A percentile compares a stretch with the other conserved stretches of the same genome.
These are phyloP conservation scores for Sarcophaga rosellei DNA, from an alignment of 2,888 invertebrate genomes.

Conservation along the genomic window DNA sequence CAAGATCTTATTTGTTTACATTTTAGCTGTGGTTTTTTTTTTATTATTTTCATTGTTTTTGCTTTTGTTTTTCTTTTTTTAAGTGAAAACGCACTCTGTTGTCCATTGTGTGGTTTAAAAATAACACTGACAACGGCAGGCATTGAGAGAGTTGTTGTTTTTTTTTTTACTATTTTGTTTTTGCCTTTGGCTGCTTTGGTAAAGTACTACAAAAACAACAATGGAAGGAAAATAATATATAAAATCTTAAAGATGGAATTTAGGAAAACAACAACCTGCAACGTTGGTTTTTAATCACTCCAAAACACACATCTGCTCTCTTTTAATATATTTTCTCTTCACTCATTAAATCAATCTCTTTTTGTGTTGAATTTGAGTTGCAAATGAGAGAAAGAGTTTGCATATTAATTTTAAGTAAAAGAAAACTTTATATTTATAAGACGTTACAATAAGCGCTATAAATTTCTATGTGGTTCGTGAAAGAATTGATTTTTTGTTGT, in stretches of 20 bases:
- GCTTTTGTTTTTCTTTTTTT: slow-evolving; percentile 17
- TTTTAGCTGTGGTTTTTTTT: slow-evolving; percentile 21
- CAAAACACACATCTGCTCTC: background rate
- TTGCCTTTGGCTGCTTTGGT: slow-evolving; percentile 1
- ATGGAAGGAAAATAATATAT: background rate
- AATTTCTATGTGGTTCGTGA: too few relatives aligned
- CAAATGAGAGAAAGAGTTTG: too few relatives aligned
- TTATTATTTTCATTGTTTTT: background rate
- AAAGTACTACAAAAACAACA: background rate
- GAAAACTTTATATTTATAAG: too few relatives aligned
- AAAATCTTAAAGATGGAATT: slow-evolving; percentile 16
- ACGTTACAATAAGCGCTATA: too few relatives aligned
- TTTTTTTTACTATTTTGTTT: slow-evolving; percentile 10
- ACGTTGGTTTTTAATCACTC: background rate
- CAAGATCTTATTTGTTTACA: slow-evolving; percentile 60
- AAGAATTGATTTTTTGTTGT: too few relatives aligned
- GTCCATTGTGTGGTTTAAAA: slow-evolving; percentile 6
- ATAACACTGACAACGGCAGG: background rate
- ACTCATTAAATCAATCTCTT: too few relatives aligned
- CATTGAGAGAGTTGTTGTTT: background rate
- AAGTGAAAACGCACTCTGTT: slow-evolving; percentile 17
- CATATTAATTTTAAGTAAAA: too few relatives aligned
- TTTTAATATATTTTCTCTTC: background rate
- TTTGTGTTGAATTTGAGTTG: too few relatives aligned
- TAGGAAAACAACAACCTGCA: slow-evolving; percentile 42